Evolutionary conservation across 2,113 vertebrate genomes (phyloP).

Genomic region (Cheirogaleus medius): DNA sequence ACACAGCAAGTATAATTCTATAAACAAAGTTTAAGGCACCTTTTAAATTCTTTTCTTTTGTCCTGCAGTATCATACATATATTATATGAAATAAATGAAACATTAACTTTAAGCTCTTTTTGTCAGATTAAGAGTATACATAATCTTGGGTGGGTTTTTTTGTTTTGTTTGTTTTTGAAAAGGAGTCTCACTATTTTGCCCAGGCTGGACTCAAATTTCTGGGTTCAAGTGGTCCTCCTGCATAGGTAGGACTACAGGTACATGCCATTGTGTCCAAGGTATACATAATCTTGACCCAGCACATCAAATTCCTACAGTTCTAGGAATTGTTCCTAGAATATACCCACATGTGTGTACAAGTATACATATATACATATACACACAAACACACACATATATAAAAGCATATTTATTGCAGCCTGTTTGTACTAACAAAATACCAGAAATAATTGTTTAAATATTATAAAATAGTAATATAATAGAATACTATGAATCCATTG

Average conservation of each 20-base stretch:
- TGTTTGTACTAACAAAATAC: conserved; percentile 35
- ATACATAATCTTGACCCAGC: background rate
- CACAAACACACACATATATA: background rate
- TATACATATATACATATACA: background rate
- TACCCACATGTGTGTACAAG: background rate
- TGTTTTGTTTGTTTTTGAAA: background rate
- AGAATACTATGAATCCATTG: conserved; percentile 32
- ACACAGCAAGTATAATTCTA: background rate
- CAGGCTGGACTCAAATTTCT: background rate
- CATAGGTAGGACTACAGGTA: background rate
- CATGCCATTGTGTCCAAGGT: background rate
- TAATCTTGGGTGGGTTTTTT: background rate
- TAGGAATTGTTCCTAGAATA: conserved; percentile 25
- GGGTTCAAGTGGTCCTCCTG: background rate
- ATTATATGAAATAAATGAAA: conserved; percentile 26
- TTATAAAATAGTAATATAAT: conserved; percentile 19
- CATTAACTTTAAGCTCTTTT: conserved; percentile 33
- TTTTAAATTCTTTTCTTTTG: background rate
- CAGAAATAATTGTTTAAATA: conserved; percentile 19
- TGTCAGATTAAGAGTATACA: background rate
- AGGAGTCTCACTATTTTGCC: background rate
- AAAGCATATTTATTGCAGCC: background rate
- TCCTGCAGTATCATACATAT: background rate
- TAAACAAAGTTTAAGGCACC: background rate
- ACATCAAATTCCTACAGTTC: background rate